Percentiles rank a stretch among this genome's conserved stretches.
Evolutionary conservation across 2,113 vertebrate genomes (phyloP).

Genomic region (Coregonus clupeaformis): DNA sequence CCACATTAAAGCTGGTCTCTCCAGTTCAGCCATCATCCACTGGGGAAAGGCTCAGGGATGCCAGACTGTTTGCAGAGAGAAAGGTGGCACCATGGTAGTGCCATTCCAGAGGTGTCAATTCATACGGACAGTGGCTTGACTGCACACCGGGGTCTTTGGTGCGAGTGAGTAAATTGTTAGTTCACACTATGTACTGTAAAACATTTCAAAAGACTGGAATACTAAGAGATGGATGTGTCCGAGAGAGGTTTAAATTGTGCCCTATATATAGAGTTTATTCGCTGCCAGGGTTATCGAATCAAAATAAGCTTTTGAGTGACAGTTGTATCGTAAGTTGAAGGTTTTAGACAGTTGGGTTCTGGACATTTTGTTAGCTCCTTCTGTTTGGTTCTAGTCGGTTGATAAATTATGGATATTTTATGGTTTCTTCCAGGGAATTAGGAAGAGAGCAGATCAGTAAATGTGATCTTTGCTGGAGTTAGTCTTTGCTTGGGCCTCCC

Average conservation of each 20-base stretch:
- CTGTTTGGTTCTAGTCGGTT: slow-evolving; percentile 59
- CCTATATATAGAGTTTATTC: slow-evolving; percentile 52
- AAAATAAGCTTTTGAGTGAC: slow-evolving; percentile 55
- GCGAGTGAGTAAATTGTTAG: slow-evolving; percentile 49
- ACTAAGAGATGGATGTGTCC: slow-evolving; percentile 60
- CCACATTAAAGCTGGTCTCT: slow-evolving; percentile 39
- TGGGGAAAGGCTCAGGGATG: slow-evolving; percentile 58
- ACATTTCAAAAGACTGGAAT: slow-evolving; percentile 70
- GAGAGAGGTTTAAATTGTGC: slow-evolving; percentile 52
- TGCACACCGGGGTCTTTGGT: slow-evolving; percentile 44
- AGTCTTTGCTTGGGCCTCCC: slow-evolving; percentile 60
- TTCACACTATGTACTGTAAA: slow-evolving; percentile 78
- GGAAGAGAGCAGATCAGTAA: slow-evolving; percentile 71
- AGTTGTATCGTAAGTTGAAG: slow-evolving; percentile 33
- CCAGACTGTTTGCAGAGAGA: slow-evolving; percentile 37
- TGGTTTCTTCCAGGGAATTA: slow-evolving; percentile 64
- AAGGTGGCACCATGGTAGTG: slow-evolving; percentile 20
- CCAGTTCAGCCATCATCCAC: slow-evolving; percentile 51
- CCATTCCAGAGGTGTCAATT: slow-evolving; percentile 32
- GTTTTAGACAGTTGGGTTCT: slow-evolving; percentile 67
- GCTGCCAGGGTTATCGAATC: slow-evolving; percentile 48
- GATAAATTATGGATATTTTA: slow-evolving; percentile 74
- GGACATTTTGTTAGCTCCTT: slow-evolving; percentile 59
- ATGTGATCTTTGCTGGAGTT: slow-evolving; percentile 72
- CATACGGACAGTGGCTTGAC: slow-evolving; percentile 40